Evolutionary conservation across 2,888 invertebrate genomes (phyloP).

Genomic region (Metacarcinus magister): DNA sequence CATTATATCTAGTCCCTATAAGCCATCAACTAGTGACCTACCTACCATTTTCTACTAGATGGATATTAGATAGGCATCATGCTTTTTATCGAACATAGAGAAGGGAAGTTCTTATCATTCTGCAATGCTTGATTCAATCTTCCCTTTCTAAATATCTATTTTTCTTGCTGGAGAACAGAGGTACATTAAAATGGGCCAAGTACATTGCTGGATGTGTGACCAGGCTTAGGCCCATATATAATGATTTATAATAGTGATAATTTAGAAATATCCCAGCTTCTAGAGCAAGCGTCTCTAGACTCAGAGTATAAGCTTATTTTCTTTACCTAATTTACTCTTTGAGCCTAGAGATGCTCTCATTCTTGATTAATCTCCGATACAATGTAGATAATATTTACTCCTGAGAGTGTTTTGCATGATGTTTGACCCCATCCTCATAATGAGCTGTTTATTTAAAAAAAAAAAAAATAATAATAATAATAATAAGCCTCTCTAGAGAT

Average conservation of each 20-base stretch:
- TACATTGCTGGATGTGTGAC: constrained; percentile 75
- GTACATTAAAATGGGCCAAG: constrained; percentile 74
- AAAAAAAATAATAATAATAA: not conserved
- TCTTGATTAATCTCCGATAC: constrained; percentile 74
- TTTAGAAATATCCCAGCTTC: constrained; percentile 67
- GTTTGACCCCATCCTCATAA: constrained; percentile 71
- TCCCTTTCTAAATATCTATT: constrained; percentile 80
- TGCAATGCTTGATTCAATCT: constrained; percentile 80
- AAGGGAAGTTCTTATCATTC: constrained; percentile 81
- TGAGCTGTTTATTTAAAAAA: constrained; percentile 71
- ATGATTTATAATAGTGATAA: constrained; percentile 6
- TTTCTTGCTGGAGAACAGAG: constrained; percentile 78
- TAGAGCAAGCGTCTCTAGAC: constrained; percentile 72
- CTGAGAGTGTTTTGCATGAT: constrained; percentile 77
- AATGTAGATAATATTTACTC: constrained; percentile 72
- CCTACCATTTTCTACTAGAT: constrained; percentile 79
- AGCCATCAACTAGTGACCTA: constrained; percentile 72
- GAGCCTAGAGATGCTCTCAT: constrained; percentile 71
- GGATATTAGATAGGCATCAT: constrained; percentile 78
- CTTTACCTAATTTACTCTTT: constrained; percentile 75
- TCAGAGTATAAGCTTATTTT: constrained; percentile 80
- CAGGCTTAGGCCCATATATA: constrained; percentile 61
- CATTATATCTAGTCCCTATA: constrained; percentile 75
- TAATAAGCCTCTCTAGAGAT: constrained; percentile 71
- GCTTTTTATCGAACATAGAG: constrained; percentile 79